Conservation (phyloP, 2,888 invertebrate genomes). For the Malacosoma neustria region DNA sequence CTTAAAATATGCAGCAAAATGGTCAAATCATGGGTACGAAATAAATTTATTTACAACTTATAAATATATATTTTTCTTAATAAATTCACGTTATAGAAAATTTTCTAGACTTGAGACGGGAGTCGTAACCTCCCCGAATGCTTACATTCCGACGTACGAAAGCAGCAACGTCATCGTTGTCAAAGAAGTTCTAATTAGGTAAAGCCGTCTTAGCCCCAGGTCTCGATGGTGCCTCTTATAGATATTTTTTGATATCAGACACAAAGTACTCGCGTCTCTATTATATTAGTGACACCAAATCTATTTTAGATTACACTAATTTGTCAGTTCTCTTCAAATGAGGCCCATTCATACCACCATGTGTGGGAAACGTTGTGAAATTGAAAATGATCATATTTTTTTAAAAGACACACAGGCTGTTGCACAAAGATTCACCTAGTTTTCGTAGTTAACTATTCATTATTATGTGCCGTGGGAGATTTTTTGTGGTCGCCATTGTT, state of each 20-base stretch:
- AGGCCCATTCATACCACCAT: constrained; percentile 47
- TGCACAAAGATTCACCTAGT: constrained; percentile 76
- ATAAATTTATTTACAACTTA: too few species aligned
- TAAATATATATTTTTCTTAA: too few species aligned
- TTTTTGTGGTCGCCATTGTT: constrained; percentile 62
- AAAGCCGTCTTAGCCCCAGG: too few species aligned
- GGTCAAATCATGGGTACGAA: too few species aligned
- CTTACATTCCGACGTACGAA: too few species aligned
- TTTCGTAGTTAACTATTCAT: constrained; percentile 72
- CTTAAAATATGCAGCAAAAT: too few species aligned
- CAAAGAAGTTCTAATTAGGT: too few species aligned
- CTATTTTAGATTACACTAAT: constrained; percentile 69
- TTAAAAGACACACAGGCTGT: constrained; percentile 67
- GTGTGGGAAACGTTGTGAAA: constrained; percentile 72
- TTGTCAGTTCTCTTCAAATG: constrained; percentile 45
- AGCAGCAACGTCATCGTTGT: too few species aligned
- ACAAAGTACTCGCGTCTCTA: constrained; percentile 39
- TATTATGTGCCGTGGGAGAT: constrained; percentile 68
- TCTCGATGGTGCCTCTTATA: too few species aligned
- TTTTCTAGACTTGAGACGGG: too few species aligned
- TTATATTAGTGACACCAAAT: constrained; percentile 46
- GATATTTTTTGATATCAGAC: constrained; percentile 41
- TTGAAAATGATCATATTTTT: constrained; percentile 74
- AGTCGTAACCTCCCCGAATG: too few species aligned
- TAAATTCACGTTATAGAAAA: too few species aligned